Percentiles rank a stretch among this genome's conserved stretches.
phyloP scores from a whole-genome alignment of 37 sponge, comb jelly and placozoan species.

The Ianthella basta region DNA sequence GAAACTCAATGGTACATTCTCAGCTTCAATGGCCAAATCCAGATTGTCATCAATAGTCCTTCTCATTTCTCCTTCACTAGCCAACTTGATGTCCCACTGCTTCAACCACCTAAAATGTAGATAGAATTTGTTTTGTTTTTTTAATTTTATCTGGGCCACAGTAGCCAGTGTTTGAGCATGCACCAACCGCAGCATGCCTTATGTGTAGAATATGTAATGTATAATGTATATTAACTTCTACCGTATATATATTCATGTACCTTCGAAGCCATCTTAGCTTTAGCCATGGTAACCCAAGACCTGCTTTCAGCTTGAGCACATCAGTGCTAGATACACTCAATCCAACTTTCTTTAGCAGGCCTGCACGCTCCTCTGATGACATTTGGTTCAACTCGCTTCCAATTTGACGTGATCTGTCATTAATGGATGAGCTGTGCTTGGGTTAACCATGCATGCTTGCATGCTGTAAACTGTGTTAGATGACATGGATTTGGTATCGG shows the following conservation, averaged over 20 bases:
- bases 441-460: no score
- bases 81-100: background rate
- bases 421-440: no score
- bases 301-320: background rate
- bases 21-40: background rate
- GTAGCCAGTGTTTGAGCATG: no score
- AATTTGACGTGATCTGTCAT: no score
- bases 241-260: background rate
- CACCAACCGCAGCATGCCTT: background rate
- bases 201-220: background rate
- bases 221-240: background rate
- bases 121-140: no score
- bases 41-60: background rate
- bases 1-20: background rate
- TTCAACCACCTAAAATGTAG: constrained; percentile 4
- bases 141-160: no score
- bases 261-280: background rate
- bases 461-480: no score
- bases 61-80: background rate
- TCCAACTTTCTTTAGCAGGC: no score
- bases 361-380: no score
- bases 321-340: no score
- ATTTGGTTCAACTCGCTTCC: no score
- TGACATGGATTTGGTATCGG: no score
- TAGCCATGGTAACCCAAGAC: background rate